phyloP scores from a whole-genome alignment of 1,140 invertebrate species.

The Dendrolimus kikuchii region DNA sequence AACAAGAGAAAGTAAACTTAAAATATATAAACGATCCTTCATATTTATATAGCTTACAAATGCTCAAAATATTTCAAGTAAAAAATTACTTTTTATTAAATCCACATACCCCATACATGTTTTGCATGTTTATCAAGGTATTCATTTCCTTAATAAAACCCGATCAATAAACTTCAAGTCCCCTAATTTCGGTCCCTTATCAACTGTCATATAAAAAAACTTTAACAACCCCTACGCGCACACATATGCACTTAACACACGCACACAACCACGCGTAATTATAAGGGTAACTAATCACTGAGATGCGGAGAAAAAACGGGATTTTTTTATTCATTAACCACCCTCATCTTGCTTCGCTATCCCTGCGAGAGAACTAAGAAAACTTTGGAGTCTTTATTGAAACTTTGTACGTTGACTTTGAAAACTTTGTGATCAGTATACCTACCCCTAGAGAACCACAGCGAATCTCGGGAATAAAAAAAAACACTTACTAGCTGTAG shows the following conservation, averaged over 20 bases:
- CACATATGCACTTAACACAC: slow-evolving; percentile 24
- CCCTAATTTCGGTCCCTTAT: slow-evolving; percentile 46
- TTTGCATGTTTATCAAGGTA: too few relatives aligned
- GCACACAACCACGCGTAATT: slow-evolving; percentile 53
- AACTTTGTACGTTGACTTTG: not conserved
- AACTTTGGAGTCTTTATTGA: slow-evolving; percentile 22
- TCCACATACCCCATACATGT: too few relatives aligned
- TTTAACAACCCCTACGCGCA: slow-evolving; percentile 29
- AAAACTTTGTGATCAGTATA: not conserved
- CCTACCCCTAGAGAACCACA: too few relatives aligned
- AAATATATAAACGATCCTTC: too few relatives aligned
- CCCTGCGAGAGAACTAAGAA: slow-evolving; percentile 27
- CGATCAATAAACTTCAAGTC: slow-evolving; percentile 36
- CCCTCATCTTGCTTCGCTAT: slow-evolving; percentile 56
- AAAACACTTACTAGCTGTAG: too few relatives aligned
- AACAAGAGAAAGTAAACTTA: too few relatives aligned
- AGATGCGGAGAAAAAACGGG: slow-evolving; percentile 57
- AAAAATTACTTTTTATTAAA: too few relatives aligned
- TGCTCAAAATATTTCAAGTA: too few relatives aligned
- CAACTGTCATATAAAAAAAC: slow-evolving; percentile 40
- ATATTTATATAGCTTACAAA: too few relatives aligned
- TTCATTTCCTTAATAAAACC: not conserved
- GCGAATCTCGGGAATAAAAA: too few relatives aligned
- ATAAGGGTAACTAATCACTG: slow-evolving; percentile 70
- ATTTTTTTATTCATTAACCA: slow-evolving; percentile 72